phyloP scores from a whole-genome alignment of 2,888 invertebrate genomes.

The Agapostemon virescens region DNA sequence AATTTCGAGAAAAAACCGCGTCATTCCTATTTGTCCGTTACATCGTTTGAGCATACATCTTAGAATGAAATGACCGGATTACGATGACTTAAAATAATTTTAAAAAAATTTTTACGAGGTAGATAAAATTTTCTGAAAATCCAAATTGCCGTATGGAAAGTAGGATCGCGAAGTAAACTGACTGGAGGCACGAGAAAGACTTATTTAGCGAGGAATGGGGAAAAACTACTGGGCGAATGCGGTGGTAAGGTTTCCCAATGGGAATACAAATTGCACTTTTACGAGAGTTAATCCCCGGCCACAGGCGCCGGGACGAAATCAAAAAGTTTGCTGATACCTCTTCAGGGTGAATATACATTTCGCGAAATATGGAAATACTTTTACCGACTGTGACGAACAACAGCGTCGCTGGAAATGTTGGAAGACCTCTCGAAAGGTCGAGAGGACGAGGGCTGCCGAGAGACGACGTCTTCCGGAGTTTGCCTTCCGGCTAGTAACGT shows the following conservation, averaged over 20 bases:
- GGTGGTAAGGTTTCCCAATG: constrained; percentile 46
- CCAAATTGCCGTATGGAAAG: neutral
- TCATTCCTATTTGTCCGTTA: no score
- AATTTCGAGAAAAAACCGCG: no score
- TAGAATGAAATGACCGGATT: neutral
- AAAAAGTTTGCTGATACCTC: constrained; percentile 67
- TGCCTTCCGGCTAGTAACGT: constrained; percentile 56
- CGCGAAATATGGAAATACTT: constrained; percentile 63
- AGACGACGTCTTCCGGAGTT: constrained; percentile 47
- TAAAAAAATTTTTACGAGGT: neutral
- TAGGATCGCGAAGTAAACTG: constrained; percentile 17
- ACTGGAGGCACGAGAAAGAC: constrained; percentile 38
- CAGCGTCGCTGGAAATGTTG: constrained; percentile 35
- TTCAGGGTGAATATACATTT: constrained; percentile 57
- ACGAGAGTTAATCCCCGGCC: constrained; percentile 68
- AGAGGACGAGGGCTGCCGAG: constrained; percentile 53
- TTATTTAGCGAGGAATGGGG: constrained; percentile 15
- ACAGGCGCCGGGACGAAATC: constrained; percentile 61
- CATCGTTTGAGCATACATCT: no score
- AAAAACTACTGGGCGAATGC: constrained; percentile 4
- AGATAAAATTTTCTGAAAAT: neutral
- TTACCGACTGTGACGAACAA: constrained; percentile 38
- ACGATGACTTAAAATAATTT: neutral
- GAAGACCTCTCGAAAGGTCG: constrained; percentile 60
- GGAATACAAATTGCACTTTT: constrained; percentile 73